Evolutionary conservation across 1,140 invertebrate species (phyloP).

Genomic region (Battus philenor): DNA sequence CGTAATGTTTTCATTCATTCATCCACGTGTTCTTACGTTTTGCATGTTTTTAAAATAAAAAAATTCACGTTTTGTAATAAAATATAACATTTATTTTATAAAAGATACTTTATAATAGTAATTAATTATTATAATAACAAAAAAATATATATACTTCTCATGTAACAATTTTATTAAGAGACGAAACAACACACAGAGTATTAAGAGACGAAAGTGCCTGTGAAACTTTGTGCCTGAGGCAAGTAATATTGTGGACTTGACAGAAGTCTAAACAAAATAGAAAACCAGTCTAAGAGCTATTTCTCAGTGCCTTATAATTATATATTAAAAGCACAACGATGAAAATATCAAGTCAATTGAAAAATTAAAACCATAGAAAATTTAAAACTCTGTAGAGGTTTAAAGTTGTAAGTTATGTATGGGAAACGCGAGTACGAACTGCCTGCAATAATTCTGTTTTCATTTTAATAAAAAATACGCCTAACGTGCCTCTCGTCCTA

Average conservation of each 20-base stretch:
- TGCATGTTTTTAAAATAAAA: too few species aligned
- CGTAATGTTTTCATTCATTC: too few species aligned
- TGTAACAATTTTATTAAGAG: too few species aligned
- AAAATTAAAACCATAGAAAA: not conserved
- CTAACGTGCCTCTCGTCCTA: slow-evolving; percentile 13
- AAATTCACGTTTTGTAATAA: too few species aligned
- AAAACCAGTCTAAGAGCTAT: not conserved
- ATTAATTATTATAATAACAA: too few species aligned
- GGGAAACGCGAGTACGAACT: not conserved
- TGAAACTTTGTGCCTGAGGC: not conserved
- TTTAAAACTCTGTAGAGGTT: not conserved
- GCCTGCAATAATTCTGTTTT: slow-evolving; percentile 3
- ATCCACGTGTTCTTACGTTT: too few species aligned
- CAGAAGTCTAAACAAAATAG: not conserved
- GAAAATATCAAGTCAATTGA: not conserved
- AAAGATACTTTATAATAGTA: too few species aligned
- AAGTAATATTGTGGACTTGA: not conserved
- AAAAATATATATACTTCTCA: too few species aligned
- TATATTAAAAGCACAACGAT: not conserved
- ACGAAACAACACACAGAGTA: too few species aligned
- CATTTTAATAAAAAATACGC: slow-evolving; percentile 9
- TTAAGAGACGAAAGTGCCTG: too few species aligned
- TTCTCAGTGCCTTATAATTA: not conserved
- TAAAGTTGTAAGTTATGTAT: not conserved
- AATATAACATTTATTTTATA: too few species aligned